These are phyloP conservation scores for Rhinella marina DNA, from an alignment of 2,797 vertebrate species.

Conservation along the genomic window DNA sequence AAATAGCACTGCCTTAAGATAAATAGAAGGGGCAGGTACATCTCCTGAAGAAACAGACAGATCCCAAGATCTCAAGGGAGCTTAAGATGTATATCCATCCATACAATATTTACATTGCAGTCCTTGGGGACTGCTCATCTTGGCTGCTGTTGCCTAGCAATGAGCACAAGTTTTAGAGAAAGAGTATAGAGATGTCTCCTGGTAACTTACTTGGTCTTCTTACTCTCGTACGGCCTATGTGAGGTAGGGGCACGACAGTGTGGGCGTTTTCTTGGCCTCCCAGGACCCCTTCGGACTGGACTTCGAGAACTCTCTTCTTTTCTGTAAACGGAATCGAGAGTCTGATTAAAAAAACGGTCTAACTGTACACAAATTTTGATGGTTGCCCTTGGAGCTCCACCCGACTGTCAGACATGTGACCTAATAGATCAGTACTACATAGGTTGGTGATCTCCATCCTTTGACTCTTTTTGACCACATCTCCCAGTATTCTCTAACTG, in stretches of 20 bases:
- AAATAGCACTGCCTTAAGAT: neutral
- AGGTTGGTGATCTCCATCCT: too few relatives aligned
- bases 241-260: slow-evolving; percentile 70
- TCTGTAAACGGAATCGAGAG: slow-evolving; percentile 72
- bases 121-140: neutral
- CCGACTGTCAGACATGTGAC: too few relatives aligned
- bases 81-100: neutral
- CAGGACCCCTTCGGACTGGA: slow-evolving; percentile 89
- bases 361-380: neutral
- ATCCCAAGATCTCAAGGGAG: neutral
- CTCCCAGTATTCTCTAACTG: too few relatives aligned
- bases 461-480: too few relatives aligned
- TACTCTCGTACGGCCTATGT: slow-evolving; percentile 69
- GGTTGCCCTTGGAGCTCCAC: too few relatives aligned
- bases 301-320: slow-evolving; percentile 93
- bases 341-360: neutral
- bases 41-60: neutral
- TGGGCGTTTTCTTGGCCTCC: slow-evolving; percentile 91
- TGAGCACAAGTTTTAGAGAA: neutral
- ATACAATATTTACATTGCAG: slow-evolving; percentile 1
- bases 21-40: neutral
- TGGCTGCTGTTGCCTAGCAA: neutral
- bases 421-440: too few relatives aligned
- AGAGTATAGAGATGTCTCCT: neutral
- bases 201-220: slow-evolving; percentile 88